Base-by-base conservation (phyloP, 2,113 vertebrate genomes). In the Nibea coibor region DNA sequence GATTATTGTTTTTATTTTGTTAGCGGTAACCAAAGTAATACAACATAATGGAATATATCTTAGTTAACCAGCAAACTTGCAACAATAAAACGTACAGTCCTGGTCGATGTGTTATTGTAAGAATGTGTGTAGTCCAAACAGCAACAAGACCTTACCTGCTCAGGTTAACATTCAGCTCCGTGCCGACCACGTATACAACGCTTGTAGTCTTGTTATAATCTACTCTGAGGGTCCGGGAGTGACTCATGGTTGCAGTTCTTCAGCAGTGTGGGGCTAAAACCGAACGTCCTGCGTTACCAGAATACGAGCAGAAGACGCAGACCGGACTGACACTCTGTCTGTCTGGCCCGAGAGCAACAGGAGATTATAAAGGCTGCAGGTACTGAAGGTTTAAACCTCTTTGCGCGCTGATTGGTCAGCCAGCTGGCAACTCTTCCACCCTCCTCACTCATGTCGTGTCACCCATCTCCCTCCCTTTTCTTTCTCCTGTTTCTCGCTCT, bases 141-240 rank as follows among this genome's bases (percentile, higher is more conserved):
- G 26, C 10, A 26, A 14, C 4, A 12, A 7, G 0, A 26, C 14
- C 70, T 5, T 88, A 95, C 95, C 95, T 94, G 91, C 80, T 58
- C 42, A 95, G 22, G 74, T 90, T 85, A 0, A 93, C 73, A 0
- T 35, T 76, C 2, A 93, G 78, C 14, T 92, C 86, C 12, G 91
- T 89, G 3, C 93, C 94, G 1, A 95, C 64, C 62, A 95, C 93
- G 56, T 56, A 94, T 2, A 93, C 0, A 0, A 89, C 80, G 0
- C 7, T 45, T 3, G 57, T 72, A 4, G 31, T 57, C 20, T 51
- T 78, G 10, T 28, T 85, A 61, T 16, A 85, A 48, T 93, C 81
- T 31, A 94, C 26, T 64, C 94, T 82, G 28, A 95, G 74, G 10
- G 95, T 94, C 72, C 94, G 87, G 10, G 20, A n/a, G 9, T 67